These are phyloP conservation scores for Mixornis gularis DNA, from an alignment of 2,113 vertebrate species.

Conservation along the genomic window DNA sequence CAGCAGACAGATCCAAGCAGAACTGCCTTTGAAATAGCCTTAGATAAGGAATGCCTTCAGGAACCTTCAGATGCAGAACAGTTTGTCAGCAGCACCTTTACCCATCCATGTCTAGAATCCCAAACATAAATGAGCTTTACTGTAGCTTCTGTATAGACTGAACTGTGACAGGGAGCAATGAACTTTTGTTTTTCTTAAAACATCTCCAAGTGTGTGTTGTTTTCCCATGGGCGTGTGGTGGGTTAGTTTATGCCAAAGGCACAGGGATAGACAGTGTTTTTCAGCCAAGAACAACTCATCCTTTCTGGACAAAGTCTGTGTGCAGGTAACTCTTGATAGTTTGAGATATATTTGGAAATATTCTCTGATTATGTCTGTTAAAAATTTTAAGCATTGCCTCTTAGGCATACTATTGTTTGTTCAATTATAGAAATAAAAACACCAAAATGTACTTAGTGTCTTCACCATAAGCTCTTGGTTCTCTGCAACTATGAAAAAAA, in stretches of 20 bases:
- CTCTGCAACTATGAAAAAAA: not conserved
- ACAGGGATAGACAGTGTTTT: not conserved
- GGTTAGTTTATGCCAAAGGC: not conserved
- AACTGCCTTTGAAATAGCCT: not conserved
- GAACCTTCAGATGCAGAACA: not conserved
- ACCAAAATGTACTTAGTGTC: not conserved
- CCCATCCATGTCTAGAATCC: not conserved
- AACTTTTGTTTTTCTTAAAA: conserved; percentile 2
- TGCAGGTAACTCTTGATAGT: not conserved
- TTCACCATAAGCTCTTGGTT: not conserved
- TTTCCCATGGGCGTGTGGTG: not conserved
- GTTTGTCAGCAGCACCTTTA: conserved; percentile 3
- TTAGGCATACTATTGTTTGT: not conserved
- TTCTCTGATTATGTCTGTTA: not conserved
- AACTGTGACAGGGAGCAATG: not conserved
- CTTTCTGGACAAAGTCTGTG: not conserved
- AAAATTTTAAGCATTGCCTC: not conserved
- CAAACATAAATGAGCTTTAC: not conserved
- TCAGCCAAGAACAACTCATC: not conserved
- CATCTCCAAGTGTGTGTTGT: not conserved
- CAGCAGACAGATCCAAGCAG: not conserved
- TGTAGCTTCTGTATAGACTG: not conserved
- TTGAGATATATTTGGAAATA: not conserved
- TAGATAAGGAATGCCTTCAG: not conserved
- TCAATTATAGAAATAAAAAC: not conserved